A percentile compares a stretch with the other conserved stretches of the same genome.
phyloP scores from a whole-genome alignment of 2,888 invertebrate species.

The Pycnomerus fuliginosus region DNA sequence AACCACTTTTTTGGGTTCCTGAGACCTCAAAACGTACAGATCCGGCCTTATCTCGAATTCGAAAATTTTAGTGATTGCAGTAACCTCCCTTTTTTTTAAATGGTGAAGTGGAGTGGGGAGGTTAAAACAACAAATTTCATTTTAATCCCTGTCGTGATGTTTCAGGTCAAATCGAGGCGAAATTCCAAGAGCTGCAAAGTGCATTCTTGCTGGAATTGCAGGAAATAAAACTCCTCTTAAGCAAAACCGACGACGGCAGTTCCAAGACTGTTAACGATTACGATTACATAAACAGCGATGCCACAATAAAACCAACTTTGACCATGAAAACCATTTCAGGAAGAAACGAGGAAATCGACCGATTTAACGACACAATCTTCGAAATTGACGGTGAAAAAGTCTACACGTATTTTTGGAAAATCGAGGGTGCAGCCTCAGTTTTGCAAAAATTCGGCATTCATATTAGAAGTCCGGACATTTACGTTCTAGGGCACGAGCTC shows the following conservation, averaged over 20 bases:
- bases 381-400: constrained; percentile 35
- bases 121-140: too few relatives aligned
- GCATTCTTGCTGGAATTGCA: constrained; percentile 4
- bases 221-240: constrained; percentile 1
- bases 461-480: constrained; percentile 36
- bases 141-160: too few relatives aligned
- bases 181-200: constrained; percentile 7
- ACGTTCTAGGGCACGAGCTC: constrained; percentile 41
- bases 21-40: too few relatives aligned
- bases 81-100: too few relatives aligned
- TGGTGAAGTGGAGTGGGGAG: too few relatives aligned
- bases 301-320: too few relatives aligned
- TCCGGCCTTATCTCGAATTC: too few relatives aligned
- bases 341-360: constrained; percentile 32
- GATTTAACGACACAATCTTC: constrained; percentile 40
- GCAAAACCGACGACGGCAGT: constrained; percentile 5
- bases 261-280: too few relatives aligned
- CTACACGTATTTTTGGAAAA: constrained; percentile 46
- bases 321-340: too few relatives aligned
- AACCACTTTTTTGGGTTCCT: too few relatives aligned
- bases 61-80: too few relatives aligned
- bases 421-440: constrained; percentile 35
- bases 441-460: constrained; percentile 35
- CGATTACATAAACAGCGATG: too few relatives aligned
- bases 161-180: constrained; percentile 12